phyloP scores from a whole-genome alignment of 2,113 vertebrate species.

The Lepus europaeus region DNA sequence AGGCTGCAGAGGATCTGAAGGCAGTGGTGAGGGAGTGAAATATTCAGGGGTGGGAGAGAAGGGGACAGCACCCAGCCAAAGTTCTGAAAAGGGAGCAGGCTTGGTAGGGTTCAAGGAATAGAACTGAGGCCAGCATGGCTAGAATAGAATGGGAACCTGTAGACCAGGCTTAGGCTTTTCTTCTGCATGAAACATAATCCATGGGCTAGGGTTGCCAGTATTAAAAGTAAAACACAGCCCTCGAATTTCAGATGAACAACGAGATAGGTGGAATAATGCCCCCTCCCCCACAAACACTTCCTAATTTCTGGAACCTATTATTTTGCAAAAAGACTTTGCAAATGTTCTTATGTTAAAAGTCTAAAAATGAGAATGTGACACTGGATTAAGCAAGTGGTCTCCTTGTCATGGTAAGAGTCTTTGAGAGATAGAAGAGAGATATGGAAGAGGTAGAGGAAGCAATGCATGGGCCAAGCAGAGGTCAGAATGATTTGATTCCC shows the following conservation, averaged over 20 bases:
- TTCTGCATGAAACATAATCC: neutral
- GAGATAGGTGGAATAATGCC: neutral
- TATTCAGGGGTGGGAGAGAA: rapidly evolving
- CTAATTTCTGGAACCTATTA: neutral
- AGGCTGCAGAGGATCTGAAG: neutral
- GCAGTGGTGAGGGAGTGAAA: neutral
- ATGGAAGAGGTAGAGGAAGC: neutral
- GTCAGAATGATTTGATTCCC: neutral
- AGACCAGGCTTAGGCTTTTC: neutral
- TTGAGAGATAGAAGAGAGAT: neutral
- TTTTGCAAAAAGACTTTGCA: neutral
- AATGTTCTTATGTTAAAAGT: neutral
- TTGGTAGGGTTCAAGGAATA: neutral
- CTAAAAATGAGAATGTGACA: neutral
- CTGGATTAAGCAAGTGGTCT: neutral
- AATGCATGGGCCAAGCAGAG: neutral
- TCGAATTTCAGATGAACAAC: neutral
- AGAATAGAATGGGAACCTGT: neutral
- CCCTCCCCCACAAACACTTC: neutral
- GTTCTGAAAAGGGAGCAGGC: neutral
- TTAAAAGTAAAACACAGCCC: neutral
- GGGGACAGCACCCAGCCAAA: neutral
- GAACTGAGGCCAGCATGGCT: neutral
- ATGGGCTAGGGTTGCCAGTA: neutral
- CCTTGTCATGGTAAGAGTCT: neutral